A percentile compares a stretch with the other conserved stretches of the same genome.
phyloP scores from a whole-genome alignment of 2,797 vertebrate species.

The Gila robusta region DNA sequence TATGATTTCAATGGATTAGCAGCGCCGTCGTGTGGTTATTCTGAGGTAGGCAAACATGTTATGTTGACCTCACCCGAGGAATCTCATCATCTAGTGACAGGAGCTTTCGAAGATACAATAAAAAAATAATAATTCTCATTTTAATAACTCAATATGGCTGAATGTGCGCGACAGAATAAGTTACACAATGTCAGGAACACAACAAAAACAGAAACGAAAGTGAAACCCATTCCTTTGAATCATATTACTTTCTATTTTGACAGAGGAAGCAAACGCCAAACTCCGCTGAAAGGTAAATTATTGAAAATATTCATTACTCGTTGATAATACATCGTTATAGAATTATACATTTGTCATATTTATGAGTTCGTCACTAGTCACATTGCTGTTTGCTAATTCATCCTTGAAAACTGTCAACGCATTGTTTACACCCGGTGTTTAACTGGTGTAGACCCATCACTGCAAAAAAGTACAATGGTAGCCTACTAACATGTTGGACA shows the following conservation, averaged over 20 bases:
- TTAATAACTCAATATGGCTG: constrained; percentile 67
- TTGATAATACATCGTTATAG: neutral
- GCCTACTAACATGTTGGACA: neutral
- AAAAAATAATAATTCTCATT: neutral
- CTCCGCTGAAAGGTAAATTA: neutral
- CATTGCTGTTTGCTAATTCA: neutral
- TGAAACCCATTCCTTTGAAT: constrained; percentile 40
- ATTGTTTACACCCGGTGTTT: neutral
- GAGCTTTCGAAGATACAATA: neutral
- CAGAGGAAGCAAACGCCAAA: neutral
- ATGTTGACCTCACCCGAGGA: neutral
- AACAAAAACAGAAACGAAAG: constrained; percentile 20
- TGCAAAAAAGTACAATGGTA: neutral
- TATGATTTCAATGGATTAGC: neutral
- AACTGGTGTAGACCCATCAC: neutral
- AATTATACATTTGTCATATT: neutral
- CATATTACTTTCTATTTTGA: constrained; percentile 58
- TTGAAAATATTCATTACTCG: neutral
- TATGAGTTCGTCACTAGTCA: neutral
- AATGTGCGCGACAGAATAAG: neutral
- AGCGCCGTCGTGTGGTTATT: neutral
- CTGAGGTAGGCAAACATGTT: no score
- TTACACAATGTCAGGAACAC: neutral
- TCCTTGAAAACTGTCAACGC: neutral
- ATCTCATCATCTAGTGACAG: neutral